Conservation (phyloP, 2,113 vertebrate genomes). For the Ptilorrhoa leucosticta region DNA sequence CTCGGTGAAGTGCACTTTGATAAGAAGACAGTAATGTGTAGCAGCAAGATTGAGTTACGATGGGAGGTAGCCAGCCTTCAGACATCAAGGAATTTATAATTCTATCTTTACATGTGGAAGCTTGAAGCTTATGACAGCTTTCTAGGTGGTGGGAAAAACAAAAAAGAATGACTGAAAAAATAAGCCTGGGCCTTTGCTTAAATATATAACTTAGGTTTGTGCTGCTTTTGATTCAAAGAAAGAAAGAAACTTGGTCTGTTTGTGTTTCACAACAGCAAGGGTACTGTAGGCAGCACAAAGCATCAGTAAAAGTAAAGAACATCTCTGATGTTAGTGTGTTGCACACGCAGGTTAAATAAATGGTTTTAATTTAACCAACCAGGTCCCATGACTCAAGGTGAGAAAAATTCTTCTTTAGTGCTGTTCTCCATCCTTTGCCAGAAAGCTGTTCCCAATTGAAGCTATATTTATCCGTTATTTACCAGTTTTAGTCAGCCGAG, state of each 20-base stretch:
- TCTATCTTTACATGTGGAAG: background rate
- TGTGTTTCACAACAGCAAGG: background rate
- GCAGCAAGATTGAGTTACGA: background rate
- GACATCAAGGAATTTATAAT: background rate
- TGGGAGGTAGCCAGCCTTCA: background rate
- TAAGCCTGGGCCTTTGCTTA: background rate
- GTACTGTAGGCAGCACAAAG: background rate
- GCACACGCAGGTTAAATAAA: background rate
- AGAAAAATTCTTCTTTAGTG: constrained; percentile 12
- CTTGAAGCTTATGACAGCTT: background rate
- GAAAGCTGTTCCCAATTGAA: constrained; percentile 39
- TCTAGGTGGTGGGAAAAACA: background rate
- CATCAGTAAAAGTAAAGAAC: background rate
- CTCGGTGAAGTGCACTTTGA: background rate
- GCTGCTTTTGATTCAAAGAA: background rate
- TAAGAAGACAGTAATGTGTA: background rate
- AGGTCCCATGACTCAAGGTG: constrained; percentile 38
- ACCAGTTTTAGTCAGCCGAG: constrained; percentile 32
- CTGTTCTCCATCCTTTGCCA: background rate
- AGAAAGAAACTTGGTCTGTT: background rate
- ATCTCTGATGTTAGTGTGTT: background rate
- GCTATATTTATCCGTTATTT: constrained; percentile 54
- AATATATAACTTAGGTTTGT: background rate
- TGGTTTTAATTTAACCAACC: background rate
- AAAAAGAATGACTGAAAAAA: background rate